phyloP scores from a whole-genome alignment of 2,797 vertebrate genomes.

The Cossypha dichroa region DNA sequence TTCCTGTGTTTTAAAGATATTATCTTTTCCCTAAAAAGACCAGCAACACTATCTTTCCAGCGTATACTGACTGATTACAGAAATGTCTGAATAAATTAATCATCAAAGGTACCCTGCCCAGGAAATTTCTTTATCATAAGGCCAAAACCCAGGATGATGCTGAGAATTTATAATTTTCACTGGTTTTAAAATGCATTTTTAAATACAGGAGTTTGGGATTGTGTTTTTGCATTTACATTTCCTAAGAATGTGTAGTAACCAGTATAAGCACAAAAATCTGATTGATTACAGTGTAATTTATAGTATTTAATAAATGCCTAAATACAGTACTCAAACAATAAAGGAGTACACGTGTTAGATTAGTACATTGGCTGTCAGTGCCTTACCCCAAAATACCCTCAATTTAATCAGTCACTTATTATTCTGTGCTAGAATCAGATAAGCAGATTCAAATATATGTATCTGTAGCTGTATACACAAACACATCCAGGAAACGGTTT shows the following conservation, averaged over 20 bases:
- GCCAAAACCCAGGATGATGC: background rate
- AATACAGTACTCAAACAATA: background rate
- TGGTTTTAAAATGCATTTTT: background rate
- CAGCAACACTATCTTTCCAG: background rate
- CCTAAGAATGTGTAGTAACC: background rate
- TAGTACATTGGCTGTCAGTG: background rate
- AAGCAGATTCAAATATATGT: background rate
- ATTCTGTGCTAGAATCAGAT: background rate
- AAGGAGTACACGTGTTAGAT: background rate
- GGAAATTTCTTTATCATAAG: background rate
- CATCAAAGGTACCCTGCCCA: background rate
- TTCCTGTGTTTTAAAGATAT: background rate
- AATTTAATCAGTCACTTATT: background rate
- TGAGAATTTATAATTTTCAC: background rate
- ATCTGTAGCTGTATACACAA: background rate
- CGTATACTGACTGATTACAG: background rate
- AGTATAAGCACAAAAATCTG: background rate
- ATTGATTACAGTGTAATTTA: background rate
- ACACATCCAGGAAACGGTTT: background rate
- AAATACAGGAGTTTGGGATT: background rate
- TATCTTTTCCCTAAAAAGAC: background rate
- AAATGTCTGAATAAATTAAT: background rate
- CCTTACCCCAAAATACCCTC: background rate
- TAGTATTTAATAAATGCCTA: background rate
- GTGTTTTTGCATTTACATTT: background rate